Evolutionary conservation across 2,113 vertebrate genomes (phyloP), one percentile per base, ranked within the genome.

Genomic region (Platanista minor): DNA sequence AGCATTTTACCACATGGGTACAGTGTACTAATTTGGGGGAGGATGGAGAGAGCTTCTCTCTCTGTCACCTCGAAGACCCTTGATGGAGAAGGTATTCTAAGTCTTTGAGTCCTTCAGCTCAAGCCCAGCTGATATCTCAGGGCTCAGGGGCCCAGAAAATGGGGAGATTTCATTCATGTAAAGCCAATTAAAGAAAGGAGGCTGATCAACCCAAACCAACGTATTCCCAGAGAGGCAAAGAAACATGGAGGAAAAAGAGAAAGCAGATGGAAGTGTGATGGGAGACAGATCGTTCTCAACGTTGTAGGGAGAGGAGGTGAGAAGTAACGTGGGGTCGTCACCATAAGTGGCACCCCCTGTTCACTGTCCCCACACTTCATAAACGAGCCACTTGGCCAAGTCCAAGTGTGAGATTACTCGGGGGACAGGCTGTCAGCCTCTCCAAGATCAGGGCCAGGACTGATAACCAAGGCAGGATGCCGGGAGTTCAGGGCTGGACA

Each of bases 311-410:
- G 33, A 82, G 54, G n/a, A 59, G 8, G 31, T 27, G 29, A 71
- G 33, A 39, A 33, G 41, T 52, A 36, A 21, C 0, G 0, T 0
- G 11, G 25, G 71, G 15, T 33, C 54, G 11, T 77, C 2, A 1
- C 8, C 74, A 6, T 14, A 29, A 15, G n/a, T 5, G 33, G 6
- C 4, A 8, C 6, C 54, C 54, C 54, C 54, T 33, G 2, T 20
- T 69, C 41, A 23, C 46, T 57, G 54, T 83, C 69, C 13, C 39
- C 39, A 12, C 59, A 57, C n/a, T 49, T 90, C 80, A n/a, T 10
- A 33, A 64, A 18, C 0, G 3, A 66, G 62, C 13, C 59, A 3
- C 10, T 69, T 54, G 49, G 33, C 36, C 27, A 69, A 18, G 15
- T 72, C 6, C 39, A 9, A 77, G 36, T 23, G n/a, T 87, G 57